Conservation (phyloP, 2,113 vertebrate genomes). For the Tragelaphus scriptus region DNA sequence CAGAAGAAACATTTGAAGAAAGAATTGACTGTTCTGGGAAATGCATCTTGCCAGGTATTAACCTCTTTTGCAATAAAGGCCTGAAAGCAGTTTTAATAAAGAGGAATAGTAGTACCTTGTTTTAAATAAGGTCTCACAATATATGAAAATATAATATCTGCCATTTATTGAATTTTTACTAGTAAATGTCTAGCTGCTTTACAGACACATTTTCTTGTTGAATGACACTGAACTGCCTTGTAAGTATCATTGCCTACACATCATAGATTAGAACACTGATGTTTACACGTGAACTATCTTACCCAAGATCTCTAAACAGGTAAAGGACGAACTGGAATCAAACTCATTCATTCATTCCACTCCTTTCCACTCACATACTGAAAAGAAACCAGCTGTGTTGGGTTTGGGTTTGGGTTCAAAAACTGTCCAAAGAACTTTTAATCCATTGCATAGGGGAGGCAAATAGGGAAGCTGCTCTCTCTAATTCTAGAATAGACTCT, state of each 20-base stretch:
- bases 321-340: not conserved
- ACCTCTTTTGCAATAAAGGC: not conserved
- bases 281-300: not conserved
- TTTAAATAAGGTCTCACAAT: not conserved
- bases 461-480: not conserved
- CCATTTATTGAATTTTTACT: not conserved
- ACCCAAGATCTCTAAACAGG: not conserved
- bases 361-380: not conserved
- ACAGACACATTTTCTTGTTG: not conserved
- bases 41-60: conserved; percentile 92
- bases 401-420: not conserved
- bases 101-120: not conserved
- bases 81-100: not conserved
- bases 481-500: not conserved
- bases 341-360: not conserved
- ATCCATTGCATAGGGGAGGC: not conserved
- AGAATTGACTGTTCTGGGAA: conserved; percentile 93
- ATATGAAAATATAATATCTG: not conserved
- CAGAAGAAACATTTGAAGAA: conserved; percentile 84
- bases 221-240: not conserved
- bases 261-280: not conserved
- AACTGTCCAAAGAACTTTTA: not conserved
- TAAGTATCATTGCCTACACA: not conserved
- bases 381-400: not conserved
- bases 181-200: not conserved